Evolutionary conservation across 1,140 invertebrate genomes (phyloP).

Genomic region (Drosophila varians): DNA sequence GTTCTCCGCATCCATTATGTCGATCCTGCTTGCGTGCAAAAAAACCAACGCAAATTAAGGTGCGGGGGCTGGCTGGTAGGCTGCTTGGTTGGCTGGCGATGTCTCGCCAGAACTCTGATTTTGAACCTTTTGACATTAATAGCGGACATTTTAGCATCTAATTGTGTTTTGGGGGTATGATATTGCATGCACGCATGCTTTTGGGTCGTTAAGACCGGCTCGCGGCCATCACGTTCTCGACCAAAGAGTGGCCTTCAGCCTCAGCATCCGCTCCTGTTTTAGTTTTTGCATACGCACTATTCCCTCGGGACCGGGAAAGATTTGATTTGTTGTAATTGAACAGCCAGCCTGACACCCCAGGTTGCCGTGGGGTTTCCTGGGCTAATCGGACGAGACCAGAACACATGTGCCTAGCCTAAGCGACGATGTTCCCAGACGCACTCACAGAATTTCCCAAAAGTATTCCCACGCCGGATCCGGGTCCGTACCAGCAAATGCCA

Average conservation of each 20-base stretch:
- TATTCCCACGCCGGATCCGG: slow-evolving; percentile 47
- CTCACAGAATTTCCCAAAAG: slow-evolving; percentile 38
- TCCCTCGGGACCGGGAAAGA: slow-evolving; percentile 25
- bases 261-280: background rate
- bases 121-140: slow-evolving; percentile 60
- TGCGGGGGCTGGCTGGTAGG: slow-evolving; percentile 26
- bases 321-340: slow-evolving; percentile 42
- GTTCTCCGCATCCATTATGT: slow-evolving; percentile 13
- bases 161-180: slow-evolving; percentile 43
- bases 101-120: slow-evolving; percentile 30
- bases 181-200: slow-evolving; percentile 50
- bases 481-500: slow-evolving; percentile 8
- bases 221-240: slow-evolving; percentile 64
- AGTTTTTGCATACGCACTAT: slow-evolving; percentile 18
- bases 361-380: background rate
- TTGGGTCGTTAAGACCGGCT: slow-evolving; percentile 55
- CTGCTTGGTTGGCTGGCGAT: background rate
- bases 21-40: slow-evolving; percentile 47
- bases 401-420: slow-evolving; percentile 30
- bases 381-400: background rate
- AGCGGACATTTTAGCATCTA: slow-evolving; percentile 53
- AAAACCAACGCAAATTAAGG: slow-evolving; percentile 17
- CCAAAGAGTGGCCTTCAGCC: slow-evolving; percentile 14
- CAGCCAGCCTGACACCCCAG: background rate
- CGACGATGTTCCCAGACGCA: background rate